Conservation (phyloP, 1,140 invertebrate genomes). For the Drosophila paulistorum region DNA sequence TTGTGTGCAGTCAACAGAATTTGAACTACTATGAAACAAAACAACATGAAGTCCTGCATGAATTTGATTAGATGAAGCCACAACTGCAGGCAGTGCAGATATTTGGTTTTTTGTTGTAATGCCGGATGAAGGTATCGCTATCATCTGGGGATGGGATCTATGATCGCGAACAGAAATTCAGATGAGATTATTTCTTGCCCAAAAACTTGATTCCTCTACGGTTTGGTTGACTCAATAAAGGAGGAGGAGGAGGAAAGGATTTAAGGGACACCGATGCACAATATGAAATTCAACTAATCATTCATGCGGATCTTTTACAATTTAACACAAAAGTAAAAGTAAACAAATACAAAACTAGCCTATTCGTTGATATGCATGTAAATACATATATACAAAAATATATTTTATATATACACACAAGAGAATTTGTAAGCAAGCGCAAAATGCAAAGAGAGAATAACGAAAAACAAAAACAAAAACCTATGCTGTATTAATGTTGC, state of each 20-base stretch:
- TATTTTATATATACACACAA: conserved; percentile 47
- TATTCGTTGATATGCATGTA: conserved; percentile 26
- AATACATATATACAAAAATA: conserved; percentile 40
- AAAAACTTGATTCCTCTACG: background rate
- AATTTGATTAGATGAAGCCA: background rate
- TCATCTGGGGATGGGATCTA: no score
- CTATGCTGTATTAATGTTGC: conserved; percentile 48
- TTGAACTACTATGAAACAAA: conserved; percentile 35
- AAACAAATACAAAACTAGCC: conserved; percentile 10
- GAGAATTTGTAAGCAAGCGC: conserved; percentile 39
- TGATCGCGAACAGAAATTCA: no score
- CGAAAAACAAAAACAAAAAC: conserved; percentile 8
- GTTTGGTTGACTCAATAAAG: background rate
- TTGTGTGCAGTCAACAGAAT: conserved; percentile 45
- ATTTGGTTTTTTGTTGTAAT: no score
- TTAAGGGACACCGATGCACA: background rate
- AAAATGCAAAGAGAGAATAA: conserved; percentile 33
- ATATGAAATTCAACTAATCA: background rate
- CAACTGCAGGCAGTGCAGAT: background rate
- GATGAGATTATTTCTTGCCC: background rate
- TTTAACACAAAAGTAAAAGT: conserved; percentile 8
- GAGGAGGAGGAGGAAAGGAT: background rate
- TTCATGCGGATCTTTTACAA: conserved; percentile 12
- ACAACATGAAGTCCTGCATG: conserved; percentile 15
- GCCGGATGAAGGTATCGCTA: background rate